Evolutionary conservation across 2,113 vertebrate genomes (phyloP), one percentile per base, ranked within the genome.

Genomic region (Phylloscopus trochilus): DNA sequence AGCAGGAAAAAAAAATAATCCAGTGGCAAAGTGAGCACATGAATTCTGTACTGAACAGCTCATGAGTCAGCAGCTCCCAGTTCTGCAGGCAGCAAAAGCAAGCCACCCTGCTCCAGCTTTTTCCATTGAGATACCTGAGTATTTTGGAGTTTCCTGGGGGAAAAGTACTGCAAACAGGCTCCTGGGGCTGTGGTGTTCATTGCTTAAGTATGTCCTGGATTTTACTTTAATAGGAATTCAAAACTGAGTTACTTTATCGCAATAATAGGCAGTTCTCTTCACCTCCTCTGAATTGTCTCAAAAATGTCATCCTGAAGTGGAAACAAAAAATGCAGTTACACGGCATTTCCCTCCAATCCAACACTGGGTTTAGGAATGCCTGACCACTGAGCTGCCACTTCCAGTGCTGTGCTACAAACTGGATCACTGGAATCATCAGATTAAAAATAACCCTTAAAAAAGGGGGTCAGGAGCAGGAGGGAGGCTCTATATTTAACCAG

Each of bases 391-490:
- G 83, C 80, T 3, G 3, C 53, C 53, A 85, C 52, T 79, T 95
- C 80, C 87, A 94, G 68, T 49, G 63, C 88, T 70, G 17, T 9
- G 33, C 68, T 92, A n/a, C 47, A 67, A 93, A 96, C 72, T 92
- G 83, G 95, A 94, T 86, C 95, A 88, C 68, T 90, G 75, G 68
- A 90, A 90, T 86, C 86, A 94, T 94, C 93, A 86, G 75, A 80
- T 90, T 97, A 96, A 96, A 97, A 96, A 97, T 95, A 96, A 96
- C 88, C 72, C 73, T 86, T 80, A 74, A 93, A 95, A 96, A 93
- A 88, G 44, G 74, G 85, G 89, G 88, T 79, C 90, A 94, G 52
- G 56, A 96, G 72, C 92, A 94, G 76, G 72, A 73, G 66, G 55
- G 74, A 83, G 55, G 68, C 35, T 67, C 92, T 94, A 89, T 92